Conservation (phyloP, 2,888 invertebrate genomes). For the Mayetiola destructor region DNA sequence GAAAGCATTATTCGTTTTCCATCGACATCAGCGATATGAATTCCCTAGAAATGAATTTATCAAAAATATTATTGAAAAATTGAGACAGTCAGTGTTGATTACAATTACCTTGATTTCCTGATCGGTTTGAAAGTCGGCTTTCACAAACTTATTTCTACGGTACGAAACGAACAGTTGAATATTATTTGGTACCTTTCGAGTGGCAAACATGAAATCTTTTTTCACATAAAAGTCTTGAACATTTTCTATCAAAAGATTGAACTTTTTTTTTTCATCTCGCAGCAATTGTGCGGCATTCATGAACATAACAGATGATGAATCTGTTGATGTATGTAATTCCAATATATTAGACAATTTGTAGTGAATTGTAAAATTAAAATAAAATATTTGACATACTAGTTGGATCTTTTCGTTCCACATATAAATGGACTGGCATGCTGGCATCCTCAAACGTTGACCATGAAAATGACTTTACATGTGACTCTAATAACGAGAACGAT, state of each 20-base stretch:
- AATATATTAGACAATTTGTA: neutral
- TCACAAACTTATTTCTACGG: slow-evolving; percentile 51
- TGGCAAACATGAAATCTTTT: slow-evolving; percentile 75
- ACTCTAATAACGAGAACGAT: slow-evolving; percentile 52
- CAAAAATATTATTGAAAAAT: neutral
- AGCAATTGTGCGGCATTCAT: slow-evolving; percentile 22
- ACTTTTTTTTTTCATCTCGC: slow-evolving; percentile 19
- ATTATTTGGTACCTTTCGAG: slow-evolving; percentile 42
- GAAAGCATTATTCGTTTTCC: slow-evolving; percentile 68
- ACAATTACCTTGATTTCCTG: slow-evolving; percentile 35
- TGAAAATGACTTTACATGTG: slow-evolving; percentile 62
- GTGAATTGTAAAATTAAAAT: neutral
- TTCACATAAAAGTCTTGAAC: slow-evolving; percentile 71
- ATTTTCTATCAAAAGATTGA: slow-evolving; percentile 40
- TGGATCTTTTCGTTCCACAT: slow-evolving; percentile 54
- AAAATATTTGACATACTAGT: slow-evolving; percentile 31
- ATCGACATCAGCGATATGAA: slow-evolving; percentile 72
- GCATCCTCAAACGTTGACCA: slow-evolving; percentile 44
- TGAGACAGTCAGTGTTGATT: neutral
- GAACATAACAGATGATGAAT: slow-evolving; percentile 22
- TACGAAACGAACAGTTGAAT: slow-evolving; percentile 63
- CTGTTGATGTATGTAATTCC: slow-evolving; percentile 16
- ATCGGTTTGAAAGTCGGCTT: slow-evolving; percentile 61
- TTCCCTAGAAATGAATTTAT: slow-evolving; percentile 38
- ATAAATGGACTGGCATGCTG: slow-evolving; percentile 41